Conservation (phyloP, 2,888 invertebrate genomes). For the Euproctis similis region DNA sequence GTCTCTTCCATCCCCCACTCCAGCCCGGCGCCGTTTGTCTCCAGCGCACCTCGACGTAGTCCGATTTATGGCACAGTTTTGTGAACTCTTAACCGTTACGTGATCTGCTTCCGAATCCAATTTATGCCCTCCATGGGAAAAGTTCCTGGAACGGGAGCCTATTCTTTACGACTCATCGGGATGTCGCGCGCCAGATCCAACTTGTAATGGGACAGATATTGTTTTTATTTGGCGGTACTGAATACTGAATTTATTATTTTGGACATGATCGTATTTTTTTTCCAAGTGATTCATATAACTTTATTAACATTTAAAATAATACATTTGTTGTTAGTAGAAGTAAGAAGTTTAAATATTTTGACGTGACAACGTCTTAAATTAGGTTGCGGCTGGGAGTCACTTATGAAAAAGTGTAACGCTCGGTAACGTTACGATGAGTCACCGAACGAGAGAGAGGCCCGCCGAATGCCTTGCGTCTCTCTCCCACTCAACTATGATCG, state of each 20-base stretch:
- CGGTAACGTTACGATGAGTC: too few relatives aligned
- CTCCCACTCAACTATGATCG: too few relatives aligned
- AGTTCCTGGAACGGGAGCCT: slow-evolving; percentile 57
- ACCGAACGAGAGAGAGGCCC: too few relatives aligned
- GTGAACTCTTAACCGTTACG: slow-evolving; percentile 76
- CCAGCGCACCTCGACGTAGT: slow-evolving; percentile 72
- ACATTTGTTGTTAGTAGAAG: too few relatives aligned
- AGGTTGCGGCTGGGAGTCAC: too few relatives aligned
- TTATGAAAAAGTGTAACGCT: too few relatives aligned
- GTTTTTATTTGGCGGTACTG: slow-evolving; percentile 26
- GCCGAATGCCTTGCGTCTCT: too few relatives aligned
- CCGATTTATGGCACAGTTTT: slow-evolving; percentile 75
- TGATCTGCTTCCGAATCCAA: slow-evolving; percentile 75
- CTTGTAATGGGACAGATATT: slow-evolving; percentile 31
- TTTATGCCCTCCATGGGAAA: slow-evolving; percentile 72
- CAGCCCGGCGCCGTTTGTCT: slow-evolving; percentile 68
- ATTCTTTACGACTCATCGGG: slow-evolving; percentile 68
- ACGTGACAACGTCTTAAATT: too few relatives aligned
- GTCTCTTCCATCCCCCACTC: slow-evolving; percentile 26
- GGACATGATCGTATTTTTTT: too few relatives aligned
- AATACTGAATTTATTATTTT: slow-evolving; percentile 3
- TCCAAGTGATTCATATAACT: too few relatives aligned
- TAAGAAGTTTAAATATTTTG: too few relatives aligned
- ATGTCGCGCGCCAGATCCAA: slow-evolving; percentile 35
- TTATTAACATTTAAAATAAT: too few relatives aligned